Evolutionary conservation across 2,113 vertebrate genomes (phyloP).

Genomic region (Tiliqua scincoides): DNA sequence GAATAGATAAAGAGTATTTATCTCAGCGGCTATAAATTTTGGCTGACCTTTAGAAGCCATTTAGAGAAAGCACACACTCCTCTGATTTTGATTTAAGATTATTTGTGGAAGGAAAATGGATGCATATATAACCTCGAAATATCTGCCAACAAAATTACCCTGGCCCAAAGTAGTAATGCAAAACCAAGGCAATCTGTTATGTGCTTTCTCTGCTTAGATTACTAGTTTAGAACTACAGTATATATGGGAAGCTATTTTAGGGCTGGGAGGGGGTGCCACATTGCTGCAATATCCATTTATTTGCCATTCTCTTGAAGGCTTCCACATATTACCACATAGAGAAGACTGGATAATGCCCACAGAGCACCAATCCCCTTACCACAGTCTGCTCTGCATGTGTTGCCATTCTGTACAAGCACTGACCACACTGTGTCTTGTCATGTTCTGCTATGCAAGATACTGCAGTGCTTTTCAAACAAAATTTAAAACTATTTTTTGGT

Average conservation of each 20-base stretch:
- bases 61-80: conserved; percentile 46
- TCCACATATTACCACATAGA: neutral
- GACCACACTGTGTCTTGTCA: too few relatives aligned
- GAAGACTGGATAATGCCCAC: neutral
- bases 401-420: too few relatives aligned
- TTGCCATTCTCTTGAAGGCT: neutral
- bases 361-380: too few relatives aligned
- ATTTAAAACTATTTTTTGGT: too few relatives aligned
- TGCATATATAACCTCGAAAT: conserved; percentile 35
- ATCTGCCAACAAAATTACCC: conserved; percentile 30
- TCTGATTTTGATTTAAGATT: conserved; percentile 57
- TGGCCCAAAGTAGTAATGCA: conserved; percentile 8
- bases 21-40: conserved; percentile 52
- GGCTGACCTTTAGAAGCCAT: conserved; percentile 54
- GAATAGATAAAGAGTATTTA: conserved; percentile 54
- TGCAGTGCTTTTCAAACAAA: too few relatives aligned
- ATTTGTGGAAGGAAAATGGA: conserved; percentile 52
- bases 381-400: too few relatives aligned
- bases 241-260: neutral
- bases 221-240: conserved; percentile 13
- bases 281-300: neutral
- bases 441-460: too few relatives aligned
- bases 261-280: neutral
- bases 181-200: neutral
- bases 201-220: neutral